Evolutionary conservation across 2,113 vertebrate species (phyloP).

Genomic region (Lethenteron reissneri): DNA sequence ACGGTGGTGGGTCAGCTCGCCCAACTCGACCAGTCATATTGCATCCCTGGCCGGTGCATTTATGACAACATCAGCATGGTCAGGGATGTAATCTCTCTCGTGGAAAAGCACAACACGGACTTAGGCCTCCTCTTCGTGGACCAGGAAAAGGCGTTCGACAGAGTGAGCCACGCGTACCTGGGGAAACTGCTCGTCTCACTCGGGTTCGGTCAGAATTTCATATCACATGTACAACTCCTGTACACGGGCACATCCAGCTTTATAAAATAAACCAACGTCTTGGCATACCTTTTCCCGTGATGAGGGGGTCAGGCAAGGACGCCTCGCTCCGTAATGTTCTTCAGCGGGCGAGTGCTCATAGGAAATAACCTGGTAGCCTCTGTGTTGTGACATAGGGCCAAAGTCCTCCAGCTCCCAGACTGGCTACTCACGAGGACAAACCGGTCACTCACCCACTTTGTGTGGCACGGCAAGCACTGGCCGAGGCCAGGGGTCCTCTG

Average conservation of each 20-base stretch:
- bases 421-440: too few relatives aligned
- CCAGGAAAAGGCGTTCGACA: slow-evolving; percentile 4
- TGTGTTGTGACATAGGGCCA: too few relatives aligned
- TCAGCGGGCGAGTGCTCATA: too few relatives aligned
- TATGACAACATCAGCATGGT: neutral
- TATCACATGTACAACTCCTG: neutral
- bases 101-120: neutral
- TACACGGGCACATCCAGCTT: neutral
- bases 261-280: neutral
- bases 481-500: too few relatives aligned
- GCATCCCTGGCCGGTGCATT: neutral
- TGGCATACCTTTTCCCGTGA: neutral
- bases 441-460: too few relatives aligned
- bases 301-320: neutral
- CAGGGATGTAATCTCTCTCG: neutral
- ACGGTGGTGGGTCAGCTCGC: neutral
- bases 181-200: neutral
- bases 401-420: too few relatives aligned
- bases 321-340: too few relatives aligned
- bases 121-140: neutral
- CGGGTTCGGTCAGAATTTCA: neutral
- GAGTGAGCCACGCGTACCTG: neutral
- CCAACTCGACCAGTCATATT: neutral
- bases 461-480: too few relatives aligned
- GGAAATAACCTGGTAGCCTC: too few relatives aligned